Base-by-base conservation (phyloP, 1,140 invertebrate species). In the Conus betulinus region DNA sequence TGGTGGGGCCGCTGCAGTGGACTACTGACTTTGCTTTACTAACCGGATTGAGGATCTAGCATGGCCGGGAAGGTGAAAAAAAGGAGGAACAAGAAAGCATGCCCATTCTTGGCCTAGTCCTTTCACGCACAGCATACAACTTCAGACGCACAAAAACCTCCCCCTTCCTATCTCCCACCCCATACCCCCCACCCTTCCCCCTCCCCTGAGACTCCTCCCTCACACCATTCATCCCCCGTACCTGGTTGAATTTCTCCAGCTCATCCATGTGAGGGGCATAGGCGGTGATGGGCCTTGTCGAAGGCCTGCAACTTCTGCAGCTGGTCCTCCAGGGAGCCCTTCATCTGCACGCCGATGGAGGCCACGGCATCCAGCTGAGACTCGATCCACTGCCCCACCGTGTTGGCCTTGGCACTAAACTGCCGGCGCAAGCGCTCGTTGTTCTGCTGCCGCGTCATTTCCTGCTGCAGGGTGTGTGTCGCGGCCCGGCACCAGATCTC, bases 241-340 rank as follows among this genome's bases (percentile, higher is more conserved):
- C 94, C 96, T 99, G 99, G 95, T 99, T 98, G 93, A 99, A 99
- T 96, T 98, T 98, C 94, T 99, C 99, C 87, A 99, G 96, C 96
- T 99, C 99, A 95, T 99, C 99, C 94, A 99, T 98, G 94, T 99
- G 98, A 81, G 98, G 98, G 95, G 98, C 99, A 96, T 99, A 99
- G 52, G 98, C 97, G 94, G 98, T 97, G 2, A 99, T 98, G 27
- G 27, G 97, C 98, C 91, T 98, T 97, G 96, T 99, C 98, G 95
- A 99, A 99, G 94, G 99, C 98, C 94, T 98, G 98, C 81, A 99
- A 96, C 95, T 99, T 97, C 93, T 98, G 97, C 88, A 99, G 96
- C 94, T 99, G 98, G 95, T 99, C 98, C 96, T 99, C 99, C 88
- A 99, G 96, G 67, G 98, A 98, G 83, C 98, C 98, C 96, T 98